Conservation (phyloP, 2,797 vertebrate species). For the Protosalanx chinensis region DNA sequence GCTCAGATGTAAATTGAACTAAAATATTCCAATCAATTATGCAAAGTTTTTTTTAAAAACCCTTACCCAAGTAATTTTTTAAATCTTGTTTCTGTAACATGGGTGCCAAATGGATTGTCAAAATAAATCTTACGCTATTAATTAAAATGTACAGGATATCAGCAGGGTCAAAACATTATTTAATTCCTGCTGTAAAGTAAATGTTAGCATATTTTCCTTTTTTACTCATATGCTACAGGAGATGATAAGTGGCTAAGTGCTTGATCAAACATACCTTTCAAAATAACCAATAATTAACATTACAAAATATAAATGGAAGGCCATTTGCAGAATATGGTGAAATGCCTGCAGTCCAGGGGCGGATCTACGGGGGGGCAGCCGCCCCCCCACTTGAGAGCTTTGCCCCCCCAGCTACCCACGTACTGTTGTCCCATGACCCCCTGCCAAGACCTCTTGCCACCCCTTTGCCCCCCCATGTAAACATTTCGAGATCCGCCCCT, state of each 20-base stretch:
- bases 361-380: too few relatives aligned
- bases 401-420: too few relatives aligned
- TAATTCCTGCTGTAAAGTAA: slow-evolving; percentile 20
- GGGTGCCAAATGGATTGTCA: not conserved
- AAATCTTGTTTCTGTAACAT: too few relatives aligned
- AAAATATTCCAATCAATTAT: not conserved
- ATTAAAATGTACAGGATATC: not conserved
- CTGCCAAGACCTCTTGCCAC: too few relatives aligned
- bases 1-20: not conserved
- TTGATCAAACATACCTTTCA: slow-evolving; percentile 4
- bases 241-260: slow-evolving; percentile 6
- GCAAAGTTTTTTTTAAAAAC: too few relatives aligned
- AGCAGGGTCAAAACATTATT: not conserved
- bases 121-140: not conserved
- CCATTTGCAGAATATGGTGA: not conserved
- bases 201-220: not conserved
- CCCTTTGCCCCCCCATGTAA: too few relatives aligned
- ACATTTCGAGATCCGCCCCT: too few relatives aligned
- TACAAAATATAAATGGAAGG: slow-evolving; percentile 30
- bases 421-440: too few relatives aligned
- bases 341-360: not conserved
- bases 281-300: slow-evolving; percentile 6
- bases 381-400: too few relatives aligned
- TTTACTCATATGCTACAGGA: not conserved
- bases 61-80: too few relatives aligned